Evolutionary conservation across 1,140 invertebrate genomes (phyloP).

Genomic region (Leptopilina clavipes): DNA sequence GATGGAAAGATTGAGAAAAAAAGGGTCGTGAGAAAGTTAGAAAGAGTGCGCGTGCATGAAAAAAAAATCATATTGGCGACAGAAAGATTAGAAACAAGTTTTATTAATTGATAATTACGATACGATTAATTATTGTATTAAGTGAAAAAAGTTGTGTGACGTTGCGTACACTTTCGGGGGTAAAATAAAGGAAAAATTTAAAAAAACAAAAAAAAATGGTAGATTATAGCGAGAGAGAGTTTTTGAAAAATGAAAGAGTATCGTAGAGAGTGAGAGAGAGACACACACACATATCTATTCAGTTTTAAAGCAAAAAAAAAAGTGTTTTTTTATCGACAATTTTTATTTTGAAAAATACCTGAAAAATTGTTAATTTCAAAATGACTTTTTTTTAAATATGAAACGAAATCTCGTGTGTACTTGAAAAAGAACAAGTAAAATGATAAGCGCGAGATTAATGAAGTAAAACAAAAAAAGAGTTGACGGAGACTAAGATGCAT

Average conservation of each 20-base stretch:
- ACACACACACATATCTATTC: conserved; percentile 64
- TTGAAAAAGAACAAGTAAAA: no score
- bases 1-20: conserved; percentile 16
- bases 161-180: conserved; percentile 56
- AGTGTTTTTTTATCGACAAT: conserved; percentile 20
- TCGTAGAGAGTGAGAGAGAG: conserved; percentile 61
- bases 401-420: background rate
- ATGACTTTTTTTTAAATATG: no score
- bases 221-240: conserved; percentile 5
- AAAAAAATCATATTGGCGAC: conserved; percentile 40
- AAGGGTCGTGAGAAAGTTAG: conserved; percentile 35
- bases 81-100: conserved; percentile 63
- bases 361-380: no score
- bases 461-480: conserved; percentile 32
- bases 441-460: conserved; percentile 38
- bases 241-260: conserved; percentile 43
- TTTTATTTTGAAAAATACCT: background rate
- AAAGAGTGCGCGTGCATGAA: conserved; percentile 39
- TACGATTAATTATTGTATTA: conserved; percentile 71
- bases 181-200: background rate
- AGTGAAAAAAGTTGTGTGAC: conserved; percentile 61
- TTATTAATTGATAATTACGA: conserved; percentile 68
- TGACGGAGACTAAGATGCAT: conserved; percentile 41
- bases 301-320: conserved; percentile 33
- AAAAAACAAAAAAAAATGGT: conserved; percentile 43